These are phyloP conservation scores for Erebia ligea DNA, from an alignment of 2,888 invertebrate species.

Conservation along the genomic window DNA sequence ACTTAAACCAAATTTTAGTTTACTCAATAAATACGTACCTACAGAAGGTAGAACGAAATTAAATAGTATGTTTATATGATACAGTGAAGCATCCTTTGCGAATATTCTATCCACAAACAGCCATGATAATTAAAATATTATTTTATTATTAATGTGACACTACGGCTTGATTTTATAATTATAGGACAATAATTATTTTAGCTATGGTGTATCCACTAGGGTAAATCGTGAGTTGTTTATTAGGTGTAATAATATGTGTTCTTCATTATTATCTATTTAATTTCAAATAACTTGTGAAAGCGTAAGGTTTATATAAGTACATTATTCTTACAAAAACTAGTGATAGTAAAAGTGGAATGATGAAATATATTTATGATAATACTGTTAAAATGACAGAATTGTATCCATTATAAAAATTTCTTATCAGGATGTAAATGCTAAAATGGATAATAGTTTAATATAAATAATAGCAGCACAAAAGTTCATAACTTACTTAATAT, in stretches of 20 bases:
- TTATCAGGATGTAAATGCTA: background rate
- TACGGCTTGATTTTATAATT: background rate
- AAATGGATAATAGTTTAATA: background rate
- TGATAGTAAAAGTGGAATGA: constrained; percentile 35
- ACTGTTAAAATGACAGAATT: constrained; percentile 24
- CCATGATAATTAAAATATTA: no score
- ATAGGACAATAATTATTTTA: no score
- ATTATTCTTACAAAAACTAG: constrained; percentile 26
- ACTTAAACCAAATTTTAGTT: background rate
- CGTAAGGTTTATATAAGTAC: constrained; percentile 30
- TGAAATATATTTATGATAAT: constrained; percentile 27
- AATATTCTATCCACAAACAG: no score
- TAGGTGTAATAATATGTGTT: background rate
- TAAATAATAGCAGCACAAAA: constrained; percentile 6
- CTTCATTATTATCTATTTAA: background rate
- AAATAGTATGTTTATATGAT: no score
- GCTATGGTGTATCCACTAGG: background rate
- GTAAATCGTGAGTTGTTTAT: background rate
- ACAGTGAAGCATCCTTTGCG: no score
- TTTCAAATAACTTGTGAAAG: background rate
- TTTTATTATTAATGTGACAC: background rate
- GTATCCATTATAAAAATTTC: background rate
- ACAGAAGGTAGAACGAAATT: background rate
- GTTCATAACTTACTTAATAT: background rate
- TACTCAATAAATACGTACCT: background rate